Conservation (phyloP, 1,140 invertebrate species). For the Tetramorium parvispinum region DNA sequence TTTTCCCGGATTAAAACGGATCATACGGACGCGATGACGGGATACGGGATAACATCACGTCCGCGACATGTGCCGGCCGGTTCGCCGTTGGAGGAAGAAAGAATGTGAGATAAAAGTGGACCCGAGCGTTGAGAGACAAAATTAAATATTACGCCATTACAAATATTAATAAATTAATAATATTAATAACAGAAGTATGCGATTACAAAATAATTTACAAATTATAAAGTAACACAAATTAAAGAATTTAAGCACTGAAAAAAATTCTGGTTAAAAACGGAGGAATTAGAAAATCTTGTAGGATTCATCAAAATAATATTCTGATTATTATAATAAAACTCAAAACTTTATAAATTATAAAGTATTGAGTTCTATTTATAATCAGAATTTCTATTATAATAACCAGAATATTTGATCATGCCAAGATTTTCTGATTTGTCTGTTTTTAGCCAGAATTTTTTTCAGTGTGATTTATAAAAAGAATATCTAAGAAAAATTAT, state of each 20-base stretch:
- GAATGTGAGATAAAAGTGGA: not conserved
- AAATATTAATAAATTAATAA: not conserved
- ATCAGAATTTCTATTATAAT: too few species aligned
- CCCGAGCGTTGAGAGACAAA: not conserved
- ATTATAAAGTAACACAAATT: not conserved
- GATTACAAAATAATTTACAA: not conserved
- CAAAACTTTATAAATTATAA: too few species aligned
- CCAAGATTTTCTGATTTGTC: too few species aligned
- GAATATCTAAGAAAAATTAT: not conserved
- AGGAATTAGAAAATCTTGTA: too few species aligned
- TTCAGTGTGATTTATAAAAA: not conserved
- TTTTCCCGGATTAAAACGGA: slow-evolving; percentile 74
- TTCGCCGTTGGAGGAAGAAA: not conserved
- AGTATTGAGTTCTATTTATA: too few species aligned
- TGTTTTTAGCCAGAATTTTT: too few species aligned
- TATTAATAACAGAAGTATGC: not conserved
- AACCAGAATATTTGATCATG: too few species aligned
- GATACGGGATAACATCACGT: slow-evolving; percentile 16
- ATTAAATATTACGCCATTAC: too few species aligned
- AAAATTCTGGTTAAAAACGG: too few species aligned
- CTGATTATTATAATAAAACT: too few species aligned
- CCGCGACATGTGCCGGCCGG: slow-evolving; percentile 45
- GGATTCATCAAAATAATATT: too few species aligned
- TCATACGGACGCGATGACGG: not conserved
- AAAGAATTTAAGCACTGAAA: not conserved